Evolutionary conservation across 2,888 invertebrate species (phyloP).

Genomic region (Sinhomidia bicolor): DNA sequence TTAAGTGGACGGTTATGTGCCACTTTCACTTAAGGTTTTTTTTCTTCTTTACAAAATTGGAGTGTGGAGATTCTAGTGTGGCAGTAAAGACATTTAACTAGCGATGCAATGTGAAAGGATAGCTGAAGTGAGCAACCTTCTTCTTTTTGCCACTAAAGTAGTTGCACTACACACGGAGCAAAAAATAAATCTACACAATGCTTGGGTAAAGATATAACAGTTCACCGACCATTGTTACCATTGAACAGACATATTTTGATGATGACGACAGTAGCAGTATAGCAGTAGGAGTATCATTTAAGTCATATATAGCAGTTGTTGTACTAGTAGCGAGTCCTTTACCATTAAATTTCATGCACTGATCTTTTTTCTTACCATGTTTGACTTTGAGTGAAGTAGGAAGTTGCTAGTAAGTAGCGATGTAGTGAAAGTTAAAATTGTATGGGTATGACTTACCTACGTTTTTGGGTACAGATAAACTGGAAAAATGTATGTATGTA

Average conservation of each 20-base stretch:
- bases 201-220: not conserved
- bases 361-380: not conserved
- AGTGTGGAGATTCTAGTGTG: conserved; percentile 13
- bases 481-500: no score
- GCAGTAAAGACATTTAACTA: conserved; percentile 33
- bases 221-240: not conserved
- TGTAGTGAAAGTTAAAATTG: not conserved
- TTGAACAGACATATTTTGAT: not conserved
- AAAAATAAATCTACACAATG: no score
- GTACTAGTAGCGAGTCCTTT: not conserved
- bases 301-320: no score
- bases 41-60: not conserved
- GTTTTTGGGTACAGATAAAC: not conserved
- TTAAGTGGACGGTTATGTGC: conserved; percentile 61
- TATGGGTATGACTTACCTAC: conserved; percentile 22
- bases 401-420: no score
- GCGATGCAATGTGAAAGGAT: conserved; percentile 4
- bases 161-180: no score
- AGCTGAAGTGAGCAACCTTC: conserved; percentile 2
- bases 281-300: not conserved
- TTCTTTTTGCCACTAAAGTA: not conserved
- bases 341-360: conserved; percentile 36
- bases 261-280: not conserved
- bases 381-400: not conserved
- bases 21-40: conserved; percentile 57